Evolutionary conservation across 2,797 vertebrate genomes (phyloP).

Genomic region (Gallinago nigripennis): DNA sequence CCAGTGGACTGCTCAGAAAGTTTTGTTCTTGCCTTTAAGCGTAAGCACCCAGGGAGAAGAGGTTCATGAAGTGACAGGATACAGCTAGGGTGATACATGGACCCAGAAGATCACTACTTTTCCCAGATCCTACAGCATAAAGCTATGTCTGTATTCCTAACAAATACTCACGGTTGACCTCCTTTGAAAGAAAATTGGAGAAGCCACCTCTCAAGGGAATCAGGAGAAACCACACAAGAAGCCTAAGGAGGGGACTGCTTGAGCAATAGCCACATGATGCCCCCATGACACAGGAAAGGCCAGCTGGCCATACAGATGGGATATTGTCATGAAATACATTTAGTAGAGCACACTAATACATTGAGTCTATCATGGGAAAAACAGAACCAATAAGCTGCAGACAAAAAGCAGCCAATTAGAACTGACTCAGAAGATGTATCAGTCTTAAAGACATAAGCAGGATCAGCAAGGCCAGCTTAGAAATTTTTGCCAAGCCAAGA

Average conservation of each 20-base stretch:
- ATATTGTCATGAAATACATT: background rate
- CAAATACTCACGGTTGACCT: background rate
- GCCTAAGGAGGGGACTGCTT: background rate
- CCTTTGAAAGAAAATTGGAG: background rate
- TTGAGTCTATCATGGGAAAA: background rate
- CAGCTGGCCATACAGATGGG: background rate
- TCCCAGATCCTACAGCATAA: accelerated
- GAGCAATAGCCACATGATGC: background rate
- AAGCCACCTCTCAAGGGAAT: accelerated
- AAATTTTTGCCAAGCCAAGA: background rate
- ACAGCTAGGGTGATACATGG: accelerated
- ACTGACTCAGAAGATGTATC: background rate
- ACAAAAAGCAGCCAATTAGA: background rate
- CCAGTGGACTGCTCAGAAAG: background rate
- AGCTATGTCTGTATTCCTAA: background rate
- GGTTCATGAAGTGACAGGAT: background rate
- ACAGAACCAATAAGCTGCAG: background rate
- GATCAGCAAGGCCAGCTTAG: background rate
- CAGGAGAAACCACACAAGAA: background rate
- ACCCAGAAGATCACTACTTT: background rate
- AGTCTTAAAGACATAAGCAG: background rate
- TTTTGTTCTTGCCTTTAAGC: background rate
- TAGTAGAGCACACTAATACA: background rate
- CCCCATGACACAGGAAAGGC: background rate
- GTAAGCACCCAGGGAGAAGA: background rate